Conservation (phyloP, 2,888 invertebrate species). For the Oscheius onirici region DNA sequence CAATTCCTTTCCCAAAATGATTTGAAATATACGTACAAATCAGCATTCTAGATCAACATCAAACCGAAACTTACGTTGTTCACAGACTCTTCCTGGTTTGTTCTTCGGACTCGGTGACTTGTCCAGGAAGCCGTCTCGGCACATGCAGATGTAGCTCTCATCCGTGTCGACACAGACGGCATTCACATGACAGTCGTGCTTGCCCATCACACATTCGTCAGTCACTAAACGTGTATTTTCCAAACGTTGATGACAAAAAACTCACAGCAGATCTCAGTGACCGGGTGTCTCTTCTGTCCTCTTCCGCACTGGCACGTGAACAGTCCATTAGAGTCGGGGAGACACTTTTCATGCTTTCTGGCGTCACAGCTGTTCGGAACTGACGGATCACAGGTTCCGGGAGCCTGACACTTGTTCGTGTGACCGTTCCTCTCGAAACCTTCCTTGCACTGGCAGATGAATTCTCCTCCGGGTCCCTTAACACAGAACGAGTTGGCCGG, state of each 20-base stretch:
- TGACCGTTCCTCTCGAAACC: constrained; percentile 57
- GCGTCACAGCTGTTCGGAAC: constrained; percentile 59
- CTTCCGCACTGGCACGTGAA: constrained; percentile 65
- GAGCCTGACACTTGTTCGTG: constrained; percentile 55
- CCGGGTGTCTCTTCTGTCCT: constrained; percentile 57
- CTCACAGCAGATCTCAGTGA: constrained; percentile 63
- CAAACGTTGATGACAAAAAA: constrained; percentile 4
- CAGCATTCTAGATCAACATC: neutral
- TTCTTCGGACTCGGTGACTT: constrained; percentile 58
- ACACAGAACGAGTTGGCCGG: constrained; percentile 53
- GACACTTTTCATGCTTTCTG: constrained; percentile 53
- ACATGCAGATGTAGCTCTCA: constrained; percentile 68
- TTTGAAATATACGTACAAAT: neutral
- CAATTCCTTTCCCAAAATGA: no score
- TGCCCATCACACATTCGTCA: constrained; percentile 61
- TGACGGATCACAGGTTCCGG: constrained; percentile 66
- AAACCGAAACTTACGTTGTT: constrained; percentile 51
- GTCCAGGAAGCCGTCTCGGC: constrained; percentile 64
- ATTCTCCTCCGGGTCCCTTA: constrained; percentile 51
- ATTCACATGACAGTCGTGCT: constrained; percentile 62
- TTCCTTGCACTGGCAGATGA: constrained; percentile 55
- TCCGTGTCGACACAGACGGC: constrained; percentile 68
- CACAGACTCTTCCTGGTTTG: constrained; percentile 66
- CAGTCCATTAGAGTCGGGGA: constrained; percentile 46
- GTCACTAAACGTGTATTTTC: constrained; percentile 63